Base-by-base conservation (phyloP, 2,113 vertebrate genomes). In the Bufo gargarizans region DNA sequence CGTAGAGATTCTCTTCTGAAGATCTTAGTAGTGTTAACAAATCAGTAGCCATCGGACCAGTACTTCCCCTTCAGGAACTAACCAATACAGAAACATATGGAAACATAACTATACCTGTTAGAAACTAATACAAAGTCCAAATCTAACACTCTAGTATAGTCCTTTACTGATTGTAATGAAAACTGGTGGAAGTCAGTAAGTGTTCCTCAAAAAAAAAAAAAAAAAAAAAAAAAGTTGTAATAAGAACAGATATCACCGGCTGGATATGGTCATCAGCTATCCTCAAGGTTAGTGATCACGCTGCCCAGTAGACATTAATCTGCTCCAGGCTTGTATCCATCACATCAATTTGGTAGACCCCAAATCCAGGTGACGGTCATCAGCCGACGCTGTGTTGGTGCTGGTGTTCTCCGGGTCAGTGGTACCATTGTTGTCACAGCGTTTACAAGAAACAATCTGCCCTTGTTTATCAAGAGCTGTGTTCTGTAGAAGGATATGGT, bases 401-500 rank as follows among this genome's bases (percentile, higher is more conserved):
- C 89, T 86, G 80, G 72, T 89, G 56, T 88, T 93, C 90, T 93
- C 92, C 88, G 1, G 72, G 65, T 89, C 91, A 56, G 89, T 89
- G 45, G 90, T 86, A 81, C 84, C 88, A 90, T 91, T 89, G 76
- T 93, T 93, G 22, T 92, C 95, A 85, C 91, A 87, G 76, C 86
- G 94, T 86, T 93, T 96, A 91, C 92, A 86, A 92, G 96, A 92
- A 91, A 96, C 95, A 87, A 99, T 95, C 91, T 96, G 96, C 22
- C 91, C 95, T 93, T 96, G 95, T 93, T 99, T 99, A 98, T 99
- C 98, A 92, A 99, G 96, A 94, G 98, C 98, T 91, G 98, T 99
- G 94, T 96, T 98, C 98, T 99, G 94, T 22, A 93, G 90, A 91
- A 65, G 81, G 91, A 84, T 92, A 63, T 0, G 59, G 89, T 78